Base-by-base conservation (phyloP, 2,113 vertebrate species). In the Xiphias gladius region DNA sequence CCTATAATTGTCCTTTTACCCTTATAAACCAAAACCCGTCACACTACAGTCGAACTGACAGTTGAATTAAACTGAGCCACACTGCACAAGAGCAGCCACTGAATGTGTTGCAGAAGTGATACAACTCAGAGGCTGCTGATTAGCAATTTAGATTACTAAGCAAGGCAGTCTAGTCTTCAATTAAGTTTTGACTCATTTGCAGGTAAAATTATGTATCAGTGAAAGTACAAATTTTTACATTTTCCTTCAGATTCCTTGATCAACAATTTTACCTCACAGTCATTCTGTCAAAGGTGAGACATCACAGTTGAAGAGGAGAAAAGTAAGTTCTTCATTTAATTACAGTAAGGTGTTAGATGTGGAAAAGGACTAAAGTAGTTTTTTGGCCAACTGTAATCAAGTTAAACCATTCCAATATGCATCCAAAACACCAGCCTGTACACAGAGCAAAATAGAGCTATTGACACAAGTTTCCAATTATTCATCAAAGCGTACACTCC, bases 131-230 rank as follows among this genome's bases (percentile, higher is more conserved):
- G 20, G 14, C 24, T 28, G 35, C 17, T 55, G 28, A 46, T 69
- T 54, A 52, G 54, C 57, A 50, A 59, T 61, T 74, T 32, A n/a
- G 14, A 30, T 67, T 54, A 63, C 16, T 17, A n/a, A 61, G 35
- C 35, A 28, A 65, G 13, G 50, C 48, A 66, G 32, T 66, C 26
- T 73, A 28, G 28, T 66, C 67, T 20, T 68, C 16, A 73, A 26
- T 65, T 57, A 73, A n/a, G 32, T 61, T 61, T 24, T 68, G 55
- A 61, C 24, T 69, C 28, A 39, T 59, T 17, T 46, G 35, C 13
- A 14, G 26, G 26, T 58, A 58, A 26, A 58, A 58, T 28, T 28
- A 58, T 58, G 13, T 28, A 58, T 28, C 55, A 58, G 55, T 58
- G 22, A 28, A 61, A 67, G 54, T 30, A 30, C 19, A 74, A 66